Evolutionary conservation across 2,113 vertebrate genomes (phyloP), one percentile per base, ranked within the genome.

Genomic region (Seriola rivoliana): DNA sequence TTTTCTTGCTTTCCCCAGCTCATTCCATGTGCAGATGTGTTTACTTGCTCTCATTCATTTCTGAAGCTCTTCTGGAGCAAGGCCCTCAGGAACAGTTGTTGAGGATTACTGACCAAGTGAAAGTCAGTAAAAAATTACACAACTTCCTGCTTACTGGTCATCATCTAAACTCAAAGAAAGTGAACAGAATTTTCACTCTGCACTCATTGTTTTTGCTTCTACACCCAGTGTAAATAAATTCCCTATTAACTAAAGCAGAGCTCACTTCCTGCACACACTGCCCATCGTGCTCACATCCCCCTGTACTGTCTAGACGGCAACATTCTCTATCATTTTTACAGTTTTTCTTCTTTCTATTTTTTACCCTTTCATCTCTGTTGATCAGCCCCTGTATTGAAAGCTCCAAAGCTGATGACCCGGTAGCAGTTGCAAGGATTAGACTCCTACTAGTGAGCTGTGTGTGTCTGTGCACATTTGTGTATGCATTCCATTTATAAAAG

Each of bases 401-500:
- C 63, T 76, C 63, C 46, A 74, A 76, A 87, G 81, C 81, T 82
- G 71, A 85, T 86, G 73, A 86, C 79, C 77, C 14, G 0, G 55
- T 87, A 80, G 77, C 82, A 78, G 77, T 75, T 58, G 6, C 73
- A 34, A 38, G 82, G 76, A 87, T 87, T 89, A 82, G 64, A 80
- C 17, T 71, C 13, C 13, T 75, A 40, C 69, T 71, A 36, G 55
- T 78, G 50, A 69, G 54, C 23, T 75, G 16, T 79, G 36, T 71
- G 65, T 64, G n/a, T 48, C 8, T 52, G 25, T 58, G 83, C 64
- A 73, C 7, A 70, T 88, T 75, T 86, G 42, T 63, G 80, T 66
- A 58, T 80, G 65, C 16, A 40, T 68, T 57, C 14, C 46, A 62
- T 76, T 50, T 52, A 46, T 70, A 68, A 64, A 80, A 13, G 46